These are phyloP conservation scores for Gavialis gangeticus DNA, from an alignment of 2,113 vertebrate genomes.

Conservation along the genomic window DNA sequence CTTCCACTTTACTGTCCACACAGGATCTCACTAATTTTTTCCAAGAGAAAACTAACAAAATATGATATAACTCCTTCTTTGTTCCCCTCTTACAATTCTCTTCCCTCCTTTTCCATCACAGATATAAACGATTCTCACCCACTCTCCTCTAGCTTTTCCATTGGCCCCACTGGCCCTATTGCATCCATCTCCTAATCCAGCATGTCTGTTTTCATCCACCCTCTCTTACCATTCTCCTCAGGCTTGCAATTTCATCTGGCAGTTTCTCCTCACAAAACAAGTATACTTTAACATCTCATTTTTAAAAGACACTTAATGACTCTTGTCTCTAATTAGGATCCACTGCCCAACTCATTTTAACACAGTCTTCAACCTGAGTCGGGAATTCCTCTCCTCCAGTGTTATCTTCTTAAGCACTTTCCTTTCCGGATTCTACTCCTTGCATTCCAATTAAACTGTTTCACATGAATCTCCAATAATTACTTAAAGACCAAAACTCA, in stretches of 20 bases:
- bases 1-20: not conserved
- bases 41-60: not conserved
- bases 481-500: not conserved
- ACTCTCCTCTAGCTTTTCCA: not conserved
- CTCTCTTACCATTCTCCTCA: not conserved
- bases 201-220: not conserved
- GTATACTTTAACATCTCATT: not conserved
- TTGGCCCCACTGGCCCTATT: not conserved
- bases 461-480: not conserved
- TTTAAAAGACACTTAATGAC: not conserved
- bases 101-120: not conserved
- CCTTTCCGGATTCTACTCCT: not conserved
- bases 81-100: not conserved
- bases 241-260: not conserved
- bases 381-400: not conserved
- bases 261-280: not conserved
- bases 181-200: not conserved
- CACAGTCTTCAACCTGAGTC: not conserved
- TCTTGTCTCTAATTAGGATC: no score
- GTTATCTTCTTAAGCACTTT: not conserved
- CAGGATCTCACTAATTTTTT: not conserved
- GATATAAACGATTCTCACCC: not conserved
- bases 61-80: not conserved
- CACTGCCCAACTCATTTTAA: not conserved
- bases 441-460: not conserved